Evolutionary conservation across 2,888 invertebrate genomes (phyloP).

Genomic region (Rhorus exstirpatorius): DNA sequence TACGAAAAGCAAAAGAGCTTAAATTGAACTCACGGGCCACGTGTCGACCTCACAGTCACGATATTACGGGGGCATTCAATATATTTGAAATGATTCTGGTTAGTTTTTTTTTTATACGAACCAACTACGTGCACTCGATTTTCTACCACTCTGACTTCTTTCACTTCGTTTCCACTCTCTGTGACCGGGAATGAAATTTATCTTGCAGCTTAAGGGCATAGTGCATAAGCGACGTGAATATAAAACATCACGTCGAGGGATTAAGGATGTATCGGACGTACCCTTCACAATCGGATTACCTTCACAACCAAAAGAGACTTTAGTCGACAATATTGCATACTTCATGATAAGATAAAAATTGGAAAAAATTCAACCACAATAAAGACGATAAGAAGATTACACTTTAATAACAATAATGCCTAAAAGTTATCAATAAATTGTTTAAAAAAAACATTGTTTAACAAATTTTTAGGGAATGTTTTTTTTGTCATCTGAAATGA

Average conservation of each 20-base stretch:
- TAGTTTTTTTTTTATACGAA: constrained; percentile 7
- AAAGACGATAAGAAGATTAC: too few species aligned
- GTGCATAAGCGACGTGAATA: constrained; percentile 6
- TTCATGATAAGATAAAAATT: too few species aligned
- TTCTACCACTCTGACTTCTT: background rate
- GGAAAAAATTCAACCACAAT: too few species aligned
- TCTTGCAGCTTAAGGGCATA: background rate
- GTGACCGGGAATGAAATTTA: background rate
- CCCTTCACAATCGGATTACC: too few species aligned
- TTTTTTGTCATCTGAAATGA: too few species aligned
- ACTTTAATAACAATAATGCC: too few species aligned
- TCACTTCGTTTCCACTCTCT: background rate
- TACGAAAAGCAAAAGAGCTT: constrained; percentile 14
- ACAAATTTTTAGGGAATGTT: too few species aligned
- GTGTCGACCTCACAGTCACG: constrained; percentile 16
- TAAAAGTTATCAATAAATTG: too few species aligned
- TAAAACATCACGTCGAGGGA: constrained; percentile 34
- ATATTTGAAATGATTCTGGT: constrained; percentile 41
- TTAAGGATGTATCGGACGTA: too few species aligned
- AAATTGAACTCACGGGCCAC: constrained; percentile 7
- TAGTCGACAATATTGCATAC: too few species aligned
- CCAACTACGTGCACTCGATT: background rate
- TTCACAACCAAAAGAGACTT: too few species aligned
- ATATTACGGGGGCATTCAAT: constrained; percentile 21
- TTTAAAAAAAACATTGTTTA: too few species aligned